Conservation (phyloP, 2,888 invertebrate species). For the Leptinotarsa tumamoca region DNA sequence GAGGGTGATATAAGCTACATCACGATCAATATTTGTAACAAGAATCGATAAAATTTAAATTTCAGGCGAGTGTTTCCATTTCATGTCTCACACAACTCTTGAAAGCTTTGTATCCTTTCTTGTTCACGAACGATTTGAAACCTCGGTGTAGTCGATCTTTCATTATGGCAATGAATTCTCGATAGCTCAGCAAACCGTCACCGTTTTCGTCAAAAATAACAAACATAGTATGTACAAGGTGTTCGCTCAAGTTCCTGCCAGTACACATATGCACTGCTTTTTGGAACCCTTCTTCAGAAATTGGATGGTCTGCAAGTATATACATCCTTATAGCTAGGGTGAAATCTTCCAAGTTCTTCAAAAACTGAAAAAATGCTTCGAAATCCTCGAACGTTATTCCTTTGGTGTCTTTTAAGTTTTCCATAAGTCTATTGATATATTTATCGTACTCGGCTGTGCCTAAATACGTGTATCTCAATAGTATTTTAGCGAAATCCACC, state of each 20-base stretch:
- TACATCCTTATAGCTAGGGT: conserved; percentile 98
- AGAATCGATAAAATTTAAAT: no score
- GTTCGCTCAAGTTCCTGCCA: conserved; percentile 85
- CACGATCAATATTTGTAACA: no score
- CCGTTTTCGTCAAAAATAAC: conserved; percentile 96
- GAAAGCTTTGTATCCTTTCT: conserved; percentile 91
- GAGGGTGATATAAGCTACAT: no score
- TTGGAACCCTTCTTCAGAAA: conserved; percentile 96
- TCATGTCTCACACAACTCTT: conserved; percentile 39
- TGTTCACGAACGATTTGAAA: conserved; percentile 90
- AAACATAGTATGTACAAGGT: conserved; percentile 94
- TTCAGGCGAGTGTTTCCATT: conserved; percentile 23
- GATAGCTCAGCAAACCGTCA: conserved; percentile 94
- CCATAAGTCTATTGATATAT: conserved; percentile 88
- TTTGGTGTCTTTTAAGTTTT: conserved; percentile 82
- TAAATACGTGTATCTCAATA: conserved; percentile 91
- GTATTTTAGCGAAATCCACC: conserved; percentile 95
- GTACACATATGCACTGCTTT: conserved; percentile 96
- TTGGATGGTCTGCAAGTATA: conserved; percentile 93
- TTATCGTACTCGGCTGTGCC: conserved; percentile 92
- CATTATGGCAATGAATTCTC: conserved; percentile 99
- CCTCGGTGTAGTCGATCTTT: conserved; percentile 96
- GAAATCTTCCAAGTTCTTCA: conserved; percentile 97
- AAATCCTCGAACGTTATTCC: conserved; percentile 96
- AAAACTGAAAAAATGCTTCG: conserved; percentile 95